Evolutionary conservation across 2,888 invertebrate species (phyloP).

Genomic region (Epinotia brunnichana): DNA sequence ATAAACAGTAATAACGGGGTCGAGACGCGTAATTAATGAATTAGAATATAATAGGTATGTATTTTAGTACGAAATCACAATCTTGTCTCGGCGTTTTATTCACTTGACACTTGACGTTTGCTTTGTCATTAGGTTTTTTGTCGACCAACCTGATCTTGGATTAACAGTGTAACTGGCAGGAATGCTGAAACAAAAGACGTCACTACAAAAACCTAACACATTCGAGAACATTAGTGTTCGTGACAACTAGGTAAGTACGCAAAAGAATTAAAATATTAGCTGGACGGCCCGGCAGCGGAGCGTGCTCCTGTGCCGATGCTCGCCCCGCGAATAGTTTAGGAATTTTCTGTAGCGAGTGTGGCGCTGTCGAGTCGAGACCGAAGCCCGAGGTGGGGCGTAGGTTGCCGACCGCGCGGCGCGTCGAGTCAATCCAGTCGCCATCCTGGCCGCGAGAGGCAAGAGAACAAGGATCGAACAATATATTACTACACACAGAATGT

Average conservation of each 20-base stretch:
- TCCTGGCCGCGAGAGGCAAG: constrained; percentile 63
- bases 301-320: constrained; percentile 49
- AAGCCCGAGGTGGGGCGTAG: constrained; percentile 61
- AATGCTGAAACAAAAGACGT: constrained; percentile 53
- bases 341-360: constrained; percentile 36
- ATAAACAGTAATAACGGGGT: constrained; percentile 13
- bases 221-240: constrained; percentile 40
- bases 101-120: constrained; percentile 43
- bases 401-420: constrained; percentile 54
- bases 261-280: constrained; percentile 4
- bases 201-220: constrained; percentile 47
- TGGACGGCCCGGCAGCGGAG: constrained; percentile 8
- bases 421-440: constrained; percentile 55
- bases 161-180: constrained; percentile 47
- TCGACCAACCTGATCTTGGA: constrained; percentile 32
- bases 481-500: constrained; percentile 54
- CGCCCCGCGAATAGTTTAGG: constrained; percentile 56
- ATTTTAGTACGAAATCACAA: neutral
- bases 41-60: neutral
- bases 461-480: constrained; percentile 52
- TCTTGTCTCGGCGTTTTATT: constrained; percentile 25
- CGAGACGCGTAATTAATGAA: neutral
- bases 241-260: constrained; percentile 8
- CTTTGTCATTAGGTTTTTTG: constrained; percentile 26
- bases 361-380: constrained; percentile 48